Evolutionary conservation across 2,888 invertebrate genomes (phyloP), one percentile per base, ranked within the genome.

Genomic region (Spisula subtruncata): DNA sequence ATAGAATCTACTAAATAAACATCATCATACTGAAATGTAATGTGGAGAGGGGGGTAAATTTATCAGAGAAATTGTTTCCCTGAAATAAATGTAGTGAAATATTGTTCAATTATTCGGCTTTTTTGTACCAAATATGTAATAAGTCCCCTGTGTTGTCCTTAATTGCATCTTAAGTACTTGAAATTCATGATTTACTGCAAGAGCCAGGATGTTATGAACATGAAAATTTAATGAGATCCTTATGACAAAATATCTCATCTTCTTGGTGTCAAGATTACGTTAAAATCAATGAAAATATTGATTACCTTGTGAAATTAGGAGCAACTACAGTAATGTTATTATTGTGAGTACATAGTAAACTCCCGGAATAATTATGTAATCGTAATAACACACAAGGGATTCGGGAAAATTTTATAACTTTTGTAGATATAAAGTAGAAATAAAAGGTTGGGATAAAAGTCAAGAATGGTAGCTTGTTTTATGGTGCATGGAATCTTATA

Each of bases 231-330:
- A 75, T 75, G 75, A 75, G 18, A 32, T 75, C 32, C 75, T 75
- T 75, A 75, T 75, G 75, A 75, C 75, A 75, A 75, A 16, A 75
- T 16, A 18, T 75, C 75, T 75, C 75, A 75, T 35, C 35, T 12
- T 75, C 35, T 32, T 32, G 1, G 32, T 25, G 5, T 12, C 12
- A 35, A 75, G 35, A 75, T 75, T 75, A 32, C 20, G 35, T 75
- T 35, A 75, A 35, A 75, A 75, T 75, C 75, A 75, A 75, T 75
- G 75, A 75, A 75, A 35, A 75, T 75, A 75, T 75, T 75, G 75
- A 75, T 75, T 75, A 75, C 29, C 75, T 75, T 75, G 2, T 75
- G 32, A 75, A 75, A 32, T 75, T 75, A 32, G 75, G 32, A 75
- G 35, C 35, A 75, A 75, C 75, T 75, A 12, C 75, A 12, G 25